phyloP scores from a whole-genome alignment of 2,113 vertebrate genomes.

The Ictalurus punctatus region DNA sequence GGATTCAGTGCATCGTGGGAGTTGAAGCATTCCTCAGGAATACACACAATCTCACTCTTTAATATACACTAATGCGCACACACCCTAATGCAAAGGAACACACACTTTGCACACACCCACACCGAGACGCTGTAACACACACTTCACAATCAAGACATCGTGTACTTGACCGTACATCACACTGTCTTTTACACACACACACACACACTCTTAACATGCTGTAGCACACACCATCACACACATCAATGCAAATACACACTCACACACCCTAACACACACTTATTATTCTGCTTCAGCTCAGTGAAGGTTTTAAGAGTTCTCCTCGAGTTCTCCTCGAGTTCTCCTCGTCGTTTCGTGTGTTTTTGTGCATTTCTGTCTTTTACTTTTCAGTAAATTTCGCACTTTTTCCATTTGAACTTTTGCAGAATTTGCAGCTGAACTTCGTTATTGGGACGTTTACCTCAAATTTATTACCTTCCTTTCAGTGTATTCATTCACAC shows the following conservation, averaged over 20 bases:
- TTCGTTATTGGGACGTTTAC: neutral
- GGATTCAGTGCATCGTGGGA: neutral
- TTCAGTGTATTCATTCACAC: neutral
- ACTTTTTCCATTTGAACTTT: neutral
- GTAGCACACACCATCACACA: neutral
- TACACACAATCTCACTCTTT: neutral
- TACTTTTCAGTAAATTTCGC: neutral
- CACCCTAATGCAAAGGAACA: too few species aligned
- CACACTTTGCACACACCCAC: neutral
- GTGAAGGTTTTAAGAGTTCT: neutral
- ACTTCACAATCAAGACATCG: neutral
- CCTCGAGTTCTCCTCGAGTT: too few species aligned
- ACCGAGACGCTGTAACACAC: neutral
- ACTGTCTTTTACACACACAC: neutral
- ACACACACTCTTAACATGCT: neutral
- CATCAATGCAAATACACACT: neutral
- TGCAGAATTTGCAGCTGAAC: neutral
- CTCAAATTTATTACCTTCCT: neutral
- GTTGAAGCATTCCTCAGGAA: neutral
- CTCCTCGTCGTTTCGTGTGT: too few species aligned
- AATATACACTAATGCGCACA: neutral
- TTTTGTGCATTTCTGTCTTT: neutral
- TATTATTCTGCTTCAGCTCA: neutral
- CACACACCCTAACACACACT: neutral
- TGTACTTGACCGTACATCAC: neutral